A percentile compares a stretch with the other conserved stretches of the same genome.
phyloP scores from a whole-genome alignment of 2,888 invertebrate species.

The Ophion slaviceki region DNA sequence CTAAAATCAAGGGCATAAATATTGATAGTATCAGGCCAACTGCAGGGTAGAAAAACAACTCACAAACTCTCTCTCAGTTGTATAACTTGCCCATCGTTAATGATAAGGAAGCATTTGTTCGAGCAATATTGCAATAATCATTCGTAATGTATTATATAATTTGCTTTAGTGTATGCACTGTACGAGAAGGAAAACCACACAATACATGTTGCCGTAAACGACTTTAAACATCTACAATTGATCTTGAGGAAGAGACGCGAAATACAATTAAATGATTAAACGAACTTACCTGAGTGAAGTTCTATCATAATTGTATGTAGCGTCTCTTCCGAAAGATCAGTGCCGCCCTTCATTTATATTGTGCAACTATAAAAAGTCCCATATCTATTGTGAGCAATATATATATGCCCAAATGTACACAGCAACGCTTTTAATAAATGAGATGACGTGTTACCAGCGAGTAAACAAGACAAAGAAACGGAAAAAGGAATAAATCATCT shows the following conservation, averaged over 20 bases:
- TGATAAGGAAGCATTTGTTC: background rate
- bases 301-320: background rate
- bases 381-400: constrained; percentile 15
- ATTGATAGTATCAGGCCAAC: background rate
- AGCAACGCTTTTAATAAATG: background rate
- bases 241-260: constrained; percentile 60
- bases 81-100: background rate
- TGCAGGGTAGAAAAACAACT: background rate
- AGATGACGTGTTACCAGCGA: too few relatives aligned
- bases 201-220: too few relatives aligned
- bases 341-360: constrained; percentile 2
- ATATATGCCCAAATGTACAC: background rate
- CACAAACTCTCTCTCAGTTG: background rate
- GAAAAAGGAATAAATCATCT: too few relatives aligned
- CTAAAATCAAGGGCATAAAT: background rate
- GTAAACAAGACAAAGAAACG: too few relatives aligned
- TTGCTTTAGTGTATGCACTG: too few relatives aligned
- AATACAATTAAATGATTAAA: constrained; percentile 12
- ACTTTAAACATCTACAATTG: too few relatives aligned
- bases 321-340: constrained; percentile 9
- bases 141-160: too few relatives aligned
- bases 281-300: background rate
- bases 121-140: too few relatives aligned
- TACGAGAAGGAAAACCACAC: background rate
- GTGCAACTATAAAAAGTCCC: background rate